phyloP scores from a whole-genome alignment of 1,140 invertebrate genomes.

The Trichonephila inaurata region DNA sequence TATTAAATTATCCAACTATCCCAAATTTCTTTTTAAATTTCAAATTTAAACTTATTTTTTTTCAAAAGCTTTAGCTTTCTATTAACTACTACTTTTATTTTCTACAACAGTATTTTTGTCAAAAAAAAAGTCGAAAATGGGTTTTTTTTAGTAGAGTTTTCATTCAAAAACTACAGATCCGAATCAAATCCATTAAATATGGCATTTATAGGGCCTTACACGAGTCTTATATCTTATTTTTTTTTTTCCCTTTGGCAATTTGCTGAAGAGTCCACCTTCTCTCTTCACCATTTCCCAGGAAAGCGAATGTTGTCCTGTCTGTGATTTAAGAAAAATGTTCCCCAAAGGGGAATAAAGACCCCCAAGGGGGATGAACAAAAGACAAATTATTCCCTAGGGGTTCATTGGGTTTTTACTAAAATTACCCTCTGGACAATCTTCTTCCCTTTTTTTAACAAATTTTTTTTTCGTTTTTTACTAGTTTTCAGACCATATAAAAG shows the following conservation, averaged over 20 bases:
- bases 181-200: slow-evolving; percentile 43
- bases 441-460: slow-evolving; percentile 55
- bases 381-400: slow-evolving; percentile 65
- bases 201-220: slow-evolving; percentile 62
- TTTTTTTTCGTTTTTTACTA: neutral
- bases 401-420: slow-evolving; percentile 42
- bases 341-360: slow-evolving; percentile 61
- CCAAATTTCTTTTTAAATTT: too few relatives aligned
- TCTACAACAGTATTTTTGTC: neutral
- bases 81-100: too few relatives aligned
- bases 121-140: neutral
- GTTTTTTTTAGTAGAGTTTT: neutral
- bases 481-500: neutral
- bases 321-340: slow-evolving; percentile 66
- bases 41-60: too few relatives aligned
- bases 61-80: too few relatives aligned
- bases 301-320: slow-evolving; percentile 41
- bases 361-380: slow-evolving; percentile 60
- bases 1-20: too few relatives aligned
- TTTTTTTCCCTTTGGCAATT: slow-evolving; percentile 61
- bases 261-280: slow-evolving; percentile 31
- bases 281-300: neutral
- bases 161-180: slow-evolving; percentile 51
- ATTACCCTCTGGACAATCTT: slow-evolving; percentile 34
- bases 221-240: slow-evolving; percentile 63